Evolutionary conservation across 1,140 invertebrate genomes (phyloP), one percentile per base, ranked within the genome.

Genomic region (Bombus pascuorum): DNA sequence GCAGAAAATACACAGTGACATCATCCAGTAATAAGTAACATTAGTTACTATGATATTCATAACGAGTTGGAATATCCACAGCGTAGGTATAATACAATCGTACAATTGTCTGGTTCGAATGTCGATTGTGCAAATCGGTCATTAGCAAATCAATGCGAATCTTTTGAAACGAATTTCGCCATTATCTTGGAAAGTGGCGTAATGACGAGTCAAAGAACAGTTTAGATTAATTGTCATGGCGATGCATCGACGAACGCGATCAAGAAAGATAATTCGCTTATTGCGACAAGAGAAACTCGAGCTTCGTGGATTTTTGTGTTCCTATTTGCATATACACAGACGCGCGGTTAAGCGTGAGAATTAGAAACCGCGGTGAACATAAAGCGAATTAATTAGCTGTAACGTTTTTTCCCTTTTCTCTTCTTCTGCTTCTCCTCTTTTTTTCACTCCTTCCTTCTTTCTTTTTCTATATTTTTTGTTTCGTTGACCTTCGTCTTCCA

Each of bases 351-450:
- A 87, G 81, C 89, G 89, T 90, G 89, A 90, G 89, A 90, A 90
- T 90, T 90, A 90, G 89, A 90, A 90, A 87, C 83, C 82, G 71
- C 86, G 81, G 76, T 34, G 86, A 87, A 83, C 87, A 71, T 90
- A 87, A 90, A 89, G 78, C 86, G 88, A 82, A 90, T 90, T 90
- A 90, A 90, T 90, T 90, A 90, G 81, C 86, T 78, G 85, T 75
- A 78, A 90, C 86, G 74, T 39, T 57, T 80, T 57, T 89, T 75
- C 86, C 42, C 13, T 68, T 42, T 37, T 22, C 22, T 22, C 68
- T 39, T 70, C 62, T 68, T 8, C 72, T 22, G 82, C 25, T 2
- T 53, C 37, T 34, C 13, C 10, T 28, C 53, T 32, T 75, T 32
- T 87, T 72, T 82, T 57, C 28, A 65, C 39, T 53, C 2, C 65